Evolutionary conservation across 2,888 invertebrate genomes (phyloP).

Genomic region (Andrena minutula): DNA sequence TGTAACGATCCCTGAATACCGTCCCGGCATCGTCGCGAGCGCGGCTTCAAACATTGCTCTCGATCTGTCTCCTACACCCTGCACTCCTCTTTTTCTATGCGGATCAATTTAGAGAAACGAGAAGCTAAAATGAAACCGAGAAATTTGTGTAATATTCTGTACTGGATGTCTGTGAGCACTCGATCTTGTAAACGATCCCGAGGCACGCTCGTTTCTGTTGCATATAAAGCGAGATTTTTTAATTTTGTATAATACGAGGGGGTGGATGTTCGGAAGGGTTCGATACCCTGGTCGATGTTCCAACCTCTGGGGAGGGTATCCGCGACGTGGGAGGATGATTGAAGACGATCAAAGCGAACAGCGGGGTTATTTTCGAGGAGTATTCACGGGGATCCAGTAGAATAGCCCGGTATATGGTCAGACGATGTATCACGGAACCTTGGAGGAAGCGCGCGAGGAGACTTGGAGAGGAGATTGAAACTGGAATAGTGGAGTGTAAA

Average conservation of each 20-base stretch:
- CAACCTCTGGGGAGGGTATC: not conserved
- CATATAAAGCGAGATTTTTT: slow-evolving; percentile 10
- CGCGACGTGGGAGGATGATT: not conserved
- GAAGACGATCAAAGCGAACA: not conserved
- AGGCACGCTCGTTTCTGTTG: slow-evolving; percentile 3
- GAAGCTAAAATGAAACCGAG: not conserved
- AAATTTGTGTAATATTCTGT: slow-evolving; percentile 3
- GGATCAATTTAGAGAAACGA: not conserved
- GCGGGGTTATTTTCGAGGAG: slow-evolving; percentile 5
- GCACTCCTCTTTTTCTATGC: not conserved
- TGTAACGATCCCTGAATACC: slow-evolving; percentile 57
- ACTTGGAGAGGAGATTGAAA: not conserved
- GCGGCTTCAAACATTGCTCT: slow-evolving; percentile 20
- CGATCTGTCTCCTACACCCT: slow-evolving; percentile 32
- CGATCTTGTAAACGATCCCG: not conserved
- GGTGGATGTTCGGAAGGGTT: not conserved
- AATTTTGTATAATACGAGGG: slow-evolving; percentile 29
- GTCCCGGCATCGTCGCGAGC: slow-evolving; percentile 56
- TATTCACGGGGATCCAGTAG: slow-evolving; percentile 48
- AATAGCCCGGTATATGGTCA: slow-evolving; percentile 31
- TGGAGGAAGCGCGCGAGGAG: slow-evolving; percentile 15
- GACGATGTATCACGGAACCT: slow-evolving; percentile 24
- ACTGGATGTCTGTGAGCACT: slow-evolving; percentile 27
- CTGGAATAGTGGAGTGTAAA: slow-evolving; percentile 20
- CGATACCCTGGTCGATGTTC: slow-evolving; percentile 2